These are phyloP conservation scores for Caerostris extrusa DNA, from an alignment of 1,140 invertebrate genomes.

Conservation along the genomic window DNA sequence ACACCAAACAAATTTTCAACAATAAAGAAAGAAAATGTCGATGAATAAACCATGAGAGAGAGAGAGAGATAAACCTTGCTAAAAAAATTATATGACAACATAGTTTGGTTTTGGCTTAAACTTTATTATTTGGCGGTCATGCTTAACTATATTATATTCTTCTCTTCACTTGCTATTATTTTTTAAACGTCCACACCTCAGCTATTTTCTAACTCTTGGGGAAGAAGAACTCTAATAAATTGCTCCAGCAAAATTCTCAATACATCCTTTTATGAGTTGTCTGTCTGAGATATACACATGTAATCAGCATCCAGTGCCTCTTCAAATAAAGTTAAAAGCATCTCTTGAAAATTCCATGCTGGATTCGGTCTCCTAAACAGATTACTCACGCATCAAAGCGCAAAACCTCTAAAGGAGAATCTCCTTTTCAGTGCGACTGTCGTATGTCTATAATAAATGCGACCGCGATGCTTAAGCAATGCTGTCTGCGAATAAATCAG, in stretches of 20 bases:
- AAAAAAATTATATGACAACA: too few species aligned
- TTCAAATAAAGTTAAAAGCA: slow-evolving; percentile 62
- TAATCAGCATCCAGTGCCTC: slow-evolving; percentile 37
- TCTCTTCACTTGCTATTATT: background rate
- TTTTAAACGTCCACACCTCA: background rate
- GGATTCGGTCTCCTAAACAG: background rate
- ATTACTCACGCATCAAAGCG: slow-evolving; percentile 42
- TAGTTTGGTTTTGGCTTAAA: too few species aligned
- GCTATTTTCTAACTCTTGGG: background rate
- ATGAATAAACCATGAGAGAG: too few species aligned
- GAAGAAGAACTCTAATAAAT: slow-evolving; percentile 47
- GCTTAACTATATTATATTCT: too few species aligned
- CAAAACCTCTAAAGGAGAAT: background rate
- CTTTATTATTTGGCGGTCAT: too few species aligned
- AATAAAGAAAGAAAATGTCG: too few species aligned
- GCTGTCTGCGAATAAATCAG: slow-evolving; percentile 36
- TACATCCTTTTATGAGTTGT: slow-evolving; percentile 52
- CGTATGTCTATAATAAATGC: background rate
- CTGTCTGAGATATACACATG: slow-evolving; percentile 54
- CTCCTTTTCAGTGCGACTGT: background rate
- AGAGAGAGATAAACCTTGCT: too few species aligned
- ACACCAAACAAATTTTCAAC: too few species aligned
- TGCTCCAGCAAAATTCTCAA: background rate
- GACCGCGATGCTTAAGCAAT: slow-evolving; percentile 23
- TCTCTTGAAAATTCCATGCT: slow-evolving; percentile 11